phyloP scores from a whole-genome alignment of 2,888 invertebrate genomes.

The Drosophila nr. perissopoda region DNA sequence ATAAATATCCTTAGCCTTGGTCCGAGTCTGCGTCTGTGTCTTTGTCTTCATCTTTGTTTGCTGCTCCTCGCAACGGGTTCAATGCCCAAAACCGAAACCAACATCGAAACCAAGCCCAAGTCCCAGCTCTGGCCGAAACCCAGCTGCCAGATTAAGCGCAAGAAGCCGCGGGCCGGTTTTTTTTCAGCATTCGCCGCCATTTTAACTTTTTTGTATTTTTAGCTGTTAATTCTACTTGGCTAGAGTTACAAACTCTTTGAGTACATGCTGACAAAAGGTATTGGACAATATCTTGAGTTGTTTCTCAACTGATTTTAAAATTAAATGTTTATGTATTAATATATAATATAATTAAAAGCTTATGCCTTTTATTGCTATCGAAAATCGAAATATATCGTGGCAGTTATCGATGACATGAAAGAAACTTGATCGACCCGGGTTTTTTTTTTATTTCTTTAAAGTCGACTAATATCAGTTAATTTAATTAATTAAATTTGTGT shows the following conservation, averaged over 20 bases:
- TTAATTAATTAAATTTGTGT: no score
- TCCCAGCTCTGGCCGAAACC: slow-evolving; percentile 4
- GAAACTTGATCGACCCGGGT: neutral
- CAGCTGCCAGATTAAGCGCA: slow-evolving; percentile 21
- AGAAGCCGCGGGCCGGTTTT: slow-evolving; percentile 45
- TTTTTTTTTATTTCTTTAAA: neutral
- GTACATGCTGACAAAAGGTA: neutral
- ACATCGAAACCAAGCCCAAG: slow-evolving; percentile 21
- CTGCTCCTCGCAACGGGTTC: slow-evolving; percentile 42
- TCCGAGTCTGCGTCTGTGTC: neutral
- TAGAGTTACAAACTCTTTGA: slow-evolving; percentile 21
- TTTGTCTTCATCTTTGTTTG: neutral
- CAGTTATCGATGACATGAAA: neutral
- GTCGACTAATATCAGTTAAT: neutral
- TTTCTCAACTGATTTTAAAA: neutral
- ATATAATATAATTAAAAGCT: neutral
- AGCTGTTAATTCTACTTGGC: slow-evolving; percentile 6
- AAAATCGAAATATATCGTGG: neutral
- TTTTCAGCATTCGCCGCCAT: slow-evolving; percentile 27
- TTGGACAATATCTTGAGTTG: neutral
- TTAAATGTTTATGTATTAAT: neutral
- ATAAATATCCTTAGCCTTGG: slow-evolving; percentile 73
- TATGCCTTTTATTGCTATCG: neutral
- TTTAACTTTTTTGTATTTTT: slow-evolving; percentile 23
- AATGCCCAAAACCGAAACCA: slow-evolving; percentile 36